These are phyloP conservation scores for Heliconius charithonia DNA, from an alignment of 2,888 invertebrate species.

Conservation along the genomic window DNA sequence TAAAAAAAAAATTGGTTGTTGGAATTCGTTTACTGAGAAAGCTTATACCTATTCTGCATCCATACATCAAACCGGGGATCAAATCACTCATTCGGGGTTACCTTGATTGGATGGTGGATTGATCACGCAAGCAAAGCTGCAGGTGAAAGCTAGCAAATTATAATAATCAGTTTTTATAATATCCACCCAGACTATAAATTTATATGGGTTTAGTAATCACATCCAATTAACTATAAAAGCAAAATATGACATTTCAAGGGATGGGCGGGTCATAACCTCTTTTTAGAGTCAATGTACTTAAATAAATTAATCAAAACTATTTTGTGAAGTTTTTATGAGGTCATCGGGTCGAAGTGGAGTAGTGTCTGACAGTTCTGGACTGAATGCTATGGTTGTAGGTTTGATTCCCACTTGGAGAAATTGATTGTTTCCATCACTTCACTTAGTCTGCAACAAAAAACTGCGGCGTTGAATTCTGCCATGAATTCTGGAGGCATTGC, in stretches of 20 bases:
- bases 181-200: not conserved
- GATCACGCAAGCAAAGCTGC: not conserved
- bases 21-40: too few relatives aligned
- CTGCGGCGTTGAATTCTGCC: too few relatives aligned
- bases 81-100: too few relatives aligned
- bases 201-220: not conserved
- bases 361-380: not conserved
- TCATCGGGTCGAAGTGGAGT: not conserved
- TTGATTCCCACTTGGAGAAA: too few relatives aligned
- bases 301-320: not conserved
- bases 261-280: conserved; percentile 9
- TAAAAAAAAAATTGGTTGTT: too few relatives aligned
- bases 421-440: too few relatives aligned
- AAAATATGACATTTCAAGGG: not conserved
- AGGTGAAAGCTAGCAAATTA: too few relatives aligned
- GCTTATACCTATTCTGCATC: too few relatives aligned
- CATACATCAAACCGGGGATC: too few relatives aligned
- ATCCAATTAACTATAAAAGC: conserved; percentile 2
- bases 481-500: too few relatives aligned
- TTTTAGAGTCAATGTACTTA: not conserved
- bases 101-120: not conserved
- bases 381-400: not conserved
- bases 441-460: too few relatives aligned
- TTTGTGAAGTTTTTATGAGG: not conserved
- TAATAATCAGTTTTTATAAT: not conserved